These are phyloP conservation scores for Phalacrocorax aristotelis DNA, from an alignment of 2,113 vertebrate genomes.

Conservation along the genomic window DNA sequence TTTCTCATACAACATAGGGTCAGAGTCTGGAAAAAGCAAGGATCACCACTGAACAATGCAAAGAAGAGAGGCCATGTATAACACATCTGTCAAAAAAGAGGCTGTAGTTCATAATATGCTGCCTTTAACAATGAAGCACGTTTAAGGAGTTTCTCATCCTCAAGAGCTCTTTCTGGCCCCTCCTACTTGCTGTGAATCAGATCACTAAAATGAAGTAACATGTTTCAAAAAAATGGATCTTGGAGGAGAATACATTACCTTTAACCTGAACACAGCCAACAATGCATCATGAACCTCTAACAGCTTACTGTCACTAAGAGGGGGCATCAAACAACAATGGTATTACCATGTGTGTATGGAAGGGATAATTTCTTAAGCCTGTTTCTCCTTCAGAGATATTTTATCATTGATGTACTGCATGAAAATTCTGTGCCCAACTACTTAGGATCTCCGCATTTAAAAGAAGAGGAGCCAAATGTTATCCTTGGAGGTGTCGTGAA, in stretches of 20 bases:
- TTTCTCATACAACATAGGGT: neutral
- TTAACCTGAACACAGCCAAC: neutral
- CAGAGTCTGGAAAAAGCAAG: neutral
- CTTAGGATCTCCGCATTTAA: neutral
- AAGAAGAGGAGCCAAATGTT: neutral
- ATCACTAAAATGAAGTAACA: neutral
- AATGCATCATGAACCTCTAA: neutral
- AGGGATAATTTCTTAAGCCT: neutral
- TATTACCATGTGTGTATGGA: neutral
- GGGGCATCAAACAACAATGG: neutral
- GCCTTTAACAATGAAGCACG: neutral
- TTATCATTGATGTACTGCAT: neutral
- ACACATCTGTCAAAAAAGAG: neutral
- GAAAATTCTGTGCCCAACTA: neutral
- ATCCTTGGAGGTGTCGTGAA: neutral
- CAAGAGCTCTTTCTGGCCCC: neutral
- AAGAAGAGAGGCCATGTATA: neutral
- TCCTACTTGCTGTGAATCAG: neutral
- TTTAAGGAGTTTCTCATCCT: neutral
- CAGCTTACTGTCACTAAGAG: neutral
- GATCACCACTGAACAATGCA: neutral
- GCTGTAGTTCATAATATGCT: neutral
- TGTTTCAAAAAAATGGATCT: neutral
- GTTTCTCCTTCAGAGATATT: neutral
- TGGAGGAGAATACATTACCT: neutral